These are phyloP conservation scores for Archegozetes longisetosus DNA, from an alignment of 1,140 invertebrate species.

Conservation along the genomic window DNA sequence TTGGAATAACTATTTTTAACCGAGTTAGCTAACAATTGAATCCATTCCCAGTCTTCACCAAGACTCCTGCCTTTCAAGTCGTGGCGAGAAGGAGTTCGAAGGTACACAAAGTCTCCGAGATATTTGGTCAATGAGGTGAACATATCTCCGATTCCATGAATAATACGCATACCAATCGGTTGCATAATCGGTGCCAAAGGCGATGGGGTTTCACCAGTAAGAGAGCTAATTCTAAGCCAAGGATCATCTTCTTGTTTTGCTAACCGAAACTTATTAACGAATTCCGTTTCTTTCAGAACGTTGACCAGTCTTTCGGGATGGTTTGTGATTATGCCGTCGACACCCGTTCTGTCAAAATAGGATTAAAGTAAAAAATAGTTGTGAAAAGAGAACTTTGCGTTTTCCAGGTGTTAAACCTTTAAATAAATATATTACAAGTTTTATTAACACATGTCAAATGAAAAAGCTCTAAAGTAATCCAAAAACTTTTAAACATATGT, in stretches of 20 bases:
- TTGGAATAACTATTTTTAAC: no score
- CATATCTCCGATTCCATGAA: slow-evolving; percentile 5
- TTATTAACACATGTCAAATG: no score
- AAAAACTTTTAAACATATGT: no score
- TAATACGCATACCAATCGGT: not conserved
- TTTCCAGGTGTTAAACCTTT: not conserved
- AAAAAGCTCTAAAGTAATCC: no score
- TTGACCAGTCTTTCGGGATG: slow-evolving; percentile 18
- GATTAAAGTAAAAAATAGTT: not conserved
- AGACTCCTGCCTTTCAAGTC: not conserved
- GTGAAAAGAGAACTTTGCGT: no score
- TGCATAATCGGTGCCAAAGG: not conserved
- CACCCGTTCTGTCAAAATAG: slow-evolving; percentile 9
- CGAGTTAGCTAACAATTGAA: no score
- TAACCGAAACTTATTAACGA: slow-evolving; percentile 10
- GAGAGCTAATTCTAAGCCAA: slow-evolving; percentile 1
- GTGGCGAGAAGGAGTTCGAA: not conserved
- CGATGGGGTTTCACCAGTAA: not conserved
- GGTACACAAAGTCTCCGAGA: slow-evolving; percentile 7
- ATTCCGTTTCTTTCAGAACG: slow-evolving; percentile 18
- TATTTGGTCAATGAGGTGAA: slow-evolving; percentile 11
- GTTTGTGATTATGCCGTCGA: slow-evolving; percentile 23
- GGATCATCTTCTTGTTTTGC: slow-evolving; percentile 21
- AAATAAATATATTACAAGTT: not conserved
- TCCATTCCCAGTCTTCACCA: no score